Percentiles rank a stretch among this genome's conserved stretches.
Evolutionary conservation across 2,797 vertebrate species (phyloP).

Genomic region (Danio jaintianensis): DNA sequence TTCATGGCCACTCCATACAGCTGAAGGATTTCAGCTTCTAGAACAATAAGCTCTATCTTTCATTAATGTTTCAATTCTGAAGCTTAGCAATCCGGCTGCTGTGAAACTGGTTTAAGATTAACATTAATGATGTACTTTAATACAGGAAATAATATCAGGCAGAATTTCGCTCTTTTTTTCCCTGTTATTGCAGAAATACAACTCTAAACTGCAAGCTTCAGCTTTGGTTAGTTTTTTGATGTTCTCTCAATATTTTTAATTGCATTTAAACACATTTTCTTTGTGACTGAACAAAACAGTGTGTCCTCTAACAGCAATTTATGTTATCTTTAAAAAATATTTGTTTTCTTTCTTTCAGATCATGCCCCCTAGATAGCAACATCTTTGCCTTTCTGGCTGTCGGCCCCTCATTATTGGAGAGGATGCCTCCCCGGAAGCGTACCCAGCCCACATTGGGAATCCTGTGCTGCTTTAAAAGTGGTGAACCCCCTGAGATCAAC

Average conservation of each 20-base stretch:
- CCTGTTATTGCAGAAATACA: no score
- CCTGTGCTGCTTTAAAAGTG: conserved; percentile 94
- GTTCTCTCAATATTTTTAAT: not conserved
- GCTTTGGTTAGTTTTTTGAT: not conserved
- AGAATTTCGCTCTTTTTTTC: not conserved
- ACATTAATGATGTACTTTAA: not conserved
- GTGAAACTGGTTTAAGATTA: conserved; percentile 1
- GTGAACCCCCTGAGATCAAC: conserved; percentile 93
- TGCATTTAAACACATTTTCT: not conserved
- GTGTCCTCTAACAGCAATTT: no score
- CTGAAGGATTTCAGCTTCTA: conserved; percentile 4
- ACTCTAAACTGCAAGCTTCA: not conserved
- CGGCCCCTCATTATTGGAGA: conserved; percentile 69
- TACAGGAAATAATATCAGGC: not conserved
- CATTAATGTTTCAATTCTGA: conserved; percentile 28
- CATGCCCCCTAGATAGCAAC: conserved; percentile 90
- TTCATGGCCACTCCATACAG: conserved; percentile 15
- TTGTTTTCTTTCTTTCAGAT: conserved; percentile 77
- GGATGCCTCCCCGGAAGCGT: conserved; percentile 95
- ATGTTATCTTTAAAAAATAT: not conserved
- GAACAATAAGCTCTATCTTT: conserved; percentile 23
- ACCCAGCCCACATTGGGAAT: conserved; percentile 92
- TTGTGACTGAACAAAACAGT: no score
- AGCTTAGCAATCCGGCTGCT: conserved; percentile 9
- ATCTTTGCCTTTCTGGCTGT: conserved; percentile 58